Base-by-base conservation (phyloP, 2,113 vertebrate species). In the Leucosticte australis region DNA sequence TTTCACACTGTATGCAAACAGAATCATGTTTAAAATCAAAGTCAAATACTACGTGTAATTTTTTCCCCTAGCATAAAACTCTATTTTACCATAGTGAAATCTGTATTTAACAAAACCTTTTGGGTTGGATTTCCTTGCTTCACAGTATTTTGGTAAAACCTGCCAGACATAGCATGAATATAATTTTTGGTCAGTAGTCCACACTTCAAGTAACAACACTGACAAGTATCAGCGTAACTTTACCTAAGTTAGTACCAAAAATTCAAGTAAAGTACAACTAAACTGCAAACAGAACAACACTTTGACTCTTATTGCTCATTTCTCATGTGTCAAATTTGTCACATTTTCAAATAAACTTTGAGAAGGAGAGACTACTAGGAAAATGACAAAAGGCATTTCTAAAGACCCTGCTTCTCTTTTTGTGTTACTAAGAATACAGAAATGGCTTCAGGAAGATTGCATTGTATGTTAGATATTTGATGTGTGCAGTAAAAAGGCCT, bases 361-460 rank as follows among this genome's bases (percentile, higher is more conserved):
- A 85, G 63, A 69, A 53, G 30, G n/a, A 53, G 10, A 84, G 55
- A 44, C 56, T 77, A 56, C 47, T 15, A 68, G 35, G 31, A 77
- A 91, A 91, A 88, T 28, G 62, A 69, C 70, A 96, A 95, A 93
- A 94, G 59, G 52, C 39, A 50, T 83, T 89, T 89, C 77, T 92
- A 91, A 90, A 88, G 46, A 89, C n/a, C 9, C 22, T 19, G 33
- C 37, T 90, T 91, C 60, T 55, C 64, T 68, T 81, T 90, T 49
- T 85, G 56, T 52, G 37, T 71, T 83, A 56, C 19, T 16, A 74
- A 65, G 31, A 92, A 69, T 50, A 80, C 10, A 92, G 50, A 87
- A 95, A 92, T 1, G 2, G n/a, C 67, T 82, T 92, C 64, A 57
- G 37, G 57, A 93, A 93, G 79, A 84, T 41, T 92, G 85, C 50